These are phyloP conservation scores for Glaucidium brasilianum DNA, from an alignment of 2,113 vertebrate genomes.

Conservation along the genomic window DNA sequence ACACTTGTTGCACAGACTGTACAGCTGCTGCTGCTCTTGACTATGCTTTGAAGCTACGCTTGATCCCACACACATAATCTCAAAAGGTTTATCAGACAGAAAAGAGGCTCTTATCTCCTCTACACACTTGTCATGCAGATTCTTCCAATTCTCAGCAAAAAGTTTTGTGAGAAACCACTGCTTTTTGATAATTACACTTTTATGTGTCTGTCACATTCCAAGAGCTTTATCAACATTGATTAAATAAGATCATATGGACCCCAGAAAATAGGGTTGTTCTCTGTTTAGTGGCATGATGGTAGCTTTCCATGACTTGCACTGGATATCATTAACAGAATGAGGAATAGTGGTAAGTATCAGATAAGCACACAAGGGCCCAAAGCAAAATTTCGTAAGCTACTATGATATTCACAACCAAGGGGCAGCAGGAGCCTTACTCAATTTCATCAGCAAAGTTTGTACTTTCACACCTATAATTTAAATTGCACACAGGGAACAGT, in stretches of 20 bases:
- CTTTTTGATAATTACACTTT: background rate
- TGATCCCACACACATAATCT: background rate
- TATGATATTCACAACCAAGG: background rate
- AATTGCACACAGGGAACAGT: background rate
- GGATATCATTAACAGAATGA: background rate
- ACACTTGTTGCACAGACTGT: background rate
- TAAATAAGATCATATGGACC: background rate
- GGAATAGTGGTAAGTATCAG: background rate
- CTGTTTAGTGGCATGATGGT: background rate
- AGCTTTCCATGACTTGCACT: background rate
- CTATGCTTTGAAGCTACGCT: background rate
- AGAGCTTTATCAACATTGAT: background rate
- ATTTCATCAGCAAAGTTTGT: background rate
- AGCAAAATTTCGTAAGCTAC: background rate
- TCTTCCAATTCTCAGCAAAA: background rate
- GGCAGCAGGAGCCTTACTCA: background rate
- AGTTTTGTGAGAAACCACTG: background rate
- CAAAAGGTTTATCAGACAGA: background rate
- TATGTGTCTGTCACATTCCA: background rate
- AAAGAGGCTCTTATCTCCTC: background rate
- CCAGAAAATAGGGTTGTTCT: background rate
- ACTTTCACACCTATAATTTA: background rate
- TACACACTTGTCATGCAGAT: background rate
- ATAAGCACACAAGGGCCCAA: background rate
- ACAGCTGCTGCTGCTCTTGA: background rate